Percentiles rank a stretch among this genome's conserved stretches.
phyloP scores from a whole-genome alignment of 2,888 invertebrate genomes.

The Troilus luridus region DNA sequence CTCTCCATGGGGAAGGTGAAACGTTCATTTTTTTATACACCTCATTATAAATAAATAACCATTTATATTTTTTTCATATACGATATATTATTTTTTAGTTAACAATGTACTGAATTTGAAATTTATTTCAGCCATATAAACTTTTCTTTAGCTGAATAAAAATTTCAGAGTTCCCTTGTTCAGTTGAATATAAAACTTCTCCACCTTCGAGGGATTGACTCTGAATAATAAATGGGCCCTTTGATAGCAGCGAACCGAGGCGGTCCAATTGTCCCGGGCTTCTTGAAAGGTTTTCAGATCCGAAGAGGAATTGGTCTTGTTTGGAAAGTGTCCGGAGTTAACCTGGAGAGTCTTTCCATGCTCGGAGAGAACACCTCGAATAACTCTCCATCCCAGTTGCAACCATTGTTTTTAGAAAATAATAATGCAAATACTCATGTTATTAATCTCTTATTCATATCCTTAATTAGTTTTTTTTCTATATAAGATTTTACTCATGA shows the following conservation, averaged over 20 bases:
- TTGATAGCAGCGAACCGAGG: background rate
- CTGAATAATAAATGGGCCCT: constrained; percentile 6
- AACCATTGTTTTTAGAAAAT: too few species aligned
- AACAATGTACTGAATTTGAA: too few species aligned
- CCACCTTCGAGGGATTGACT: background rate
- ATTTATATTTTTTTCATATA: too few species aligned
- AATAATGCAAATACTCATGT: too few species aligned
- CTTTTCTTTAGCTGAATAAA: background rate
- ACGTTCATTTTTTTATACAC: too few species aligned
- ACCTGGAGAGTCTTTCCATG: background rate
- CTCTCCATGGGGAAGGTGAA: too few species aligned
- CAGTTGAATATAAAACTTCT: background rate
- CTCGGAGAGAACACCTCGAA: background rate
- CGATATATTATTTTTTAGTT: too few species aligned
- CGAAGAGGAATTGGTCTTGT: background rate
- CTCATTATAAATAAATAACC: too few species aligned
- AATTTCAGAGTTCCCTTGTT: background rate
- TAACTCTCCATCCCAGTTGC: background rate
- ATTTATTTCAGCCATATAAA: background rate
- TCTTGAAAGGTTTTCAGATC: background rate
- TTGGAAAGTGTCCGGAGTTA: background rate
- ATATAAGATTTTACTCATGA: too few species aligned
- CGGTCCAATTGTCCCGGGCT: background rate
- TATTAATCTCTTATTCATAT: too few species aligned
- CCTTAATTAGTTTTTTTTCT: too few species aligned